Conservation (phyloP, 2,797 vertebrate species). For the Sebastes vulpes region DNA sequence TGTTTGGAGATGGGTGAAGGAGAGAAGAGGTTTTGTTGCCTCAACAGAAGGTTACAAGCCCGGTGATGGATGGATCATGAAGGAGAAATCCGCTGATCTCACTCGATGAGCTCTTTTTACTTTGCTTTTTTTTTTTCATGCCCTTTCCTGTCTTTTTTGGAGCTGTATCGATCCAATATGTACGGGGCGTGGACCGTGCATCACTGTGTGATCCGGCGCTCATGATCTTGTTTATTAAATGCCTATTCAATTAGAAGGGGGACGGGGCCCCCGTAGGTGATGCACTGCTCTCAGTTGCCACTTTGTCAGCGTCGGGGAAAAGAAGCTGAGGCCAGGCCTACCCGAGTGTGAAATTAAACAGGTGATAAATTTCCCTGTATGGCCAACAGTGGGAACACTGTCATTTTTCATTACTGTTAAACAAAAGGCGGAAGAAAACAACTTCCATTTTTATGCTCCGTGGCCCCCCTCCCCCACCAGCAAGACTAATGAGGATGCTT, state of each 20-base stretch:
- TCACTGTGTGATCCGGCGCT: constrained; percentile 56
- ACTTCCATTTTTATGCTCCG: constrained; percentile 75
- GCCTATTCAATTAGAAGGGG: constrained; percentile 79
- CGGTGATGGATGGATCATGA: constrained; percentile 54
- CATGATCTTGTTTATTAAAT: constrained; percentile 83
- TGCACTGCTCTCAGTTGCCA: constrained; percentile 72
- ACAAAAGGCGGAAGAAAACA: constrained; percentile 82
- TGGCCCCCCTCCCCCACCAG: constrained; percentile 9
- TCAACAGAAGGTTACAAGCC: constrained; percentile 55
- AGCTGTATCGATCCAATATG: constrained; percentile 20
- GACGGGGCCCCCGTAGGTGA: constrained; percentile 66
- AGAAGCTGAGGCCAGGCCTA: constrained; percentile 80
- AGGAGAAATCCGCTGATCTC: constrained; percentile 52
- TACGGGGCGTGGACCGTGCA: constrained; percentile 1
- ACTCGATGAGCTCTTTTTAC: constrained; percentile 21
- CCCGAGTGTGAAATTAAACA: constrained; percentile 91
- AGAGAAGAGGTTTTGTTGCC: constrained; percentile 44
- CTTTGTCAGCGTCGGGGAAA: constrained; percentile 84
- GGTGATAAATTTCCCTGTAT: constrained; percentile 84
- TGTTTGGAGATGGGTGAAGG: constrained; percentile 32
- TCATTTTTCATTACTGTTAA: constrained; percentile 88
- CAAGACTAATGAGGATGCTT: constrained; percentile 86
- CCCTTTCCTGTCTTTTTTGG: constrained; percentile 18
- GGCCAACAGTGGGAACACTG: constrained; percentile 75
- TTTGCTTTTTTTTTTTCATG: neutral